Base-by-base conservation (phyloP, 2,797 vertebrate genomes). In the Onychomys leucogaster region DNA sequence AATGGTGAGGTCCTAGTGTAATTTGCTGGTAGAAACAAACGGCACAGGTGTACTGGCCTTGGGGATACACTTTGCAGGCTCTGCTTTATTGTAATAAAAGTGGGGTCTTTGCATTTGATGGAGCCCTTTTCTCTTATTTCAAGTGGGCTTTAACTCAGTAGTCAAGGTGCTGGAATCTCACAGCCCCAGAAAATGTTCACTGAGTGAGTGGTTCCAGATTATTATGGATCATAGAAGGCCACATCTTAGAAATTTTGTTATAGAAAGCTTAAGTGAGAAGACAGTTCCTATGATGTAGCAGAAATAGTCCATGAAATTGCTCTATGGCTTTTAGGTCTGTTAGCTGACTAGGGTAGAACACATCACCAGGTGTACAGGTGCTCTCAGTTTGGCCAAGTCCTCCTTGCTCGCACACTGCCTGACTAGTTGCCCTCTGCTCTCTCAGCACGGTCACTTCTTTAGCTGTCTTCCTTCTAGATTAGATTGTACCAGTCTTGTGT, bases 41-140 rank as follows among this genome's bases (percentile, higher is more conserved):
- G 41, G 17, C 23, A 97, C 27, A 97, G 43, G 46, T n/a, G 63
- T 12, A 41, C 84, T 96, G 86, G 46, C 49, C 57, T 90, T 55
- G 90, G 37, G 91, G 17, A 21, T 93, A 0, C 55, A 25, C 46
- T 96, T 95, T 90, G 43, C n/a, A 43, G 41, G 69, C n/a, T 12
- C 52, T 89, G 37, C 21, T 83, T 97, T 57, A 63, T 46, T 7
- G 8, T 82, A 52, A 21, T 55, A 37, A 69, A 52, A 69, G 8
- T 57, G 23, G n/a, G 49, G 67, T 37, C 9, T 19, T 41, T 73
- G 67, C 55, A 57, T 73, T 73, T 11, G 2, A 41, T 57, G 49
- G 14, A 73, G n/a, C 67, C 34, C 16, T 57, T 37, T 17, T 71
- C 49, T 71, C 12, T 87, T 41, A 27, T 67, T 71, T 73, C 2